Conservation (phyloP, 2,113 vertebrate species). For the Columba janthina region DNA sequence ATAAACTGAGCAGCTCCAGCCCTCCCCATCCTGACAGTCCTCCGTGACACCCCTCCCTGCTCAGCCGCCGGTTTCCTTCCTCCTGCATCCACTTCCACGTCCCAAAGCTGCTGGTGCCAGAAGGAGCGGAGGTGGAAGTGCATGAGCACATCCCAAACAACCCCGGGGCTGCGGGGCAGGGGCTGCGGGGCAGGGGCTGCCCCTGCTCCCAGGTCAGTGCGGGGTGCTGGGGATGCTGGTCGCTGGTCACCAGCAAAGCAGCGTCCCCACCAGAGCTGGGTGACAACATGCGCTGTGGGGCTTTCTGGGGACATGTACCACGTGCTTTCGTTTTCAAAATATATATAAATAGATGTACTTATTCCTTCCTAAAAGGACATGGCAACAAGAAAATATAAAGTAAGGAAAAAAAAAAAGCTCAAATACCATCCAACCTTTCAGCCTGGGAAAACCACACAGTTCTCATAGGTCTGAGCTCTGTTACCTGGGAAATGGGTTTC, state of each 20-base stretch:
- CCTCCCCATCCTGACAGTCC: not conserved
- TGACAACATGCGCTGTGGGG: not conserved
- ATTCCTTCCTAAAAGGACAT: conserved; percentile 35
- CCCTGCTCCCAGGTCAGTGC: not conserved
- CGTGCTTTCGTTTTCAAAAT: conserved; percentile 53
- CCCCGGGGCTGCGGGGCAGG: not conserved
- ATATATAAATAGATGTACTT: conserved; percentile 43
- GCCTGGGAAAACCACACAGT: conserved; percentile 41
- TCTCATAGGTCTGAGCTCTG: conserved; percentile 28
- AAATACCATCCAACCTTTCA: conserved; percentile 26
- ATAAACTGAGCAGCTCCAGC: not conserved
- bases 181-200: not conserved
- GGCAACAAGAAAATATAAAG: not conserved
- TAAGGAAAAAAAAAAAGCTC: not conserved
- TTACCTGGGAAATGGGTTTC: conserved; percentile 51
- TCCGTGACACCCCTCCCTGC: fast-evolving
- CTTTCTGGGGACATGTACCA: not conserved
- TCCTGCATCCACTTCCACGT: not conserved
- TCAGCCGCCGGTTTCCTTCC: not conserved
- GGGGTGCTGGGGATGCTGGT: not conserved
- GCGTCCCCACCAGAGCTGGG: not conserved
- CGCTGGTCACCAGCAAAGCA: not conserved
- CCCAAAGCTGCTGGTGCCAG: fast-evolving
- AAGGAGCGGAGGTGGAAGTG: fast-evolving
- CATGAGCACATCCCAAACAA: not conserved